Conservation (phyloP, 2,888 invertebrate genomes). For the Harpagoxenus sublaevis region DNA sequence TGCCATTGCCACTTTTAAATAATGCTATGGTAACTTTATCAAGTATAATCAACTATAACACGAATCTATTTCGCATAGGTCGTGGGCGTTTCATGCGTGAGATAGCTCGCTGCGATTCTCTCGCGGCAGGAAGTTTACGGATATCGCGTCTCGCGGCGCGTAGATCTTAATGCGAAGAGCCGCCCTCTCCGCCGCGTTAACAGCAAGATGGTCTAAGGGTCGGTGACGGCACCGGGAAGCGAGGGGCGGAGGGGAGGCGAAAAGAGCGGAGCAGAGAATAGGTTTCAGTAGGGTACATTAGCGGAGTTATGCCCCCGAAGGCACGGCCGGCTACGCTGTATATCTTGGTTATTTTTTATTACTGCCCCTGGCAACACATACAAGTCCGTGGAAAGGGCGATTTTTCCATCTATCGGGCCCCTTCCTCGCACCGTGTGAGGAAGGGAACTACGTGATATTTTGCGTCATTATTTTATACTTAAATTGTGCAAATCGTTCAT, state of each 20-base stretch:
- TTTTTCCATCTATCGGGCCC: conserved; percentile 55
- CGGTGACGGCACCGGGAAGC: conserved; percentile 46
- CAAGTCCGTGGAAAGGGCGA: conserved; percentile 63
- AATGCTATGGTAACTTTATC: background rate
- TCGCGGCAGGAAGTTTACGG: conserved; percentile 39
- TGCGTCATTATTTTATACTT: conserved; percentile 8
- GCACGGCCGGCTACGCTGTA: conserved; percentile 77
- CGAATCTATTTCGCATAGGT: conserved; percentile 22
- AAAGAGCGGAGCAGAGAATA: conserved; percentile 64
- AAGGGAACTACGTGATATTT: conserved; percentile 27
- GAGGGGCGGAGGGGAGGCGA: conserved; percentile 40
- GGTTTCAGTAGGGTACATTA: conserved; percentile 80
- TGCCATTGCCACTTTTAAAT: background rate
- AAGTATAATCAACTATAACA: conserved; percentile 6
- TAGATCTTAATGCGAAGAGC: conserved; percentile 76
- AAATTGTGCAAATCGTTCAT: background rate
- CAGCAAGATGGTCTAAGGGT: conserved; percentile 63
- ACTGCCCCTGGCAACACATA: conserved; percentile 75
- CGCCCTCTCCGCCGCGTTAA: conserved; percentile 63
- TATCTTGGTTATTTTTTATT: conserved; percentile 84
- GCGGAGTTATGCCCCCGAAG: conserved; percentile 81
- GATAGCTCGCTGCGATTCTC: background rate
- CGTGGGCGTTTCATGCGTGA: conserved; percentile 43
- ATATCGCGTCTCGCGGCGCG: conserved; percentile 55
- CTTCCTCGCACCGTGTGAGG: background rate